Conservation (phyloP, 30 jellyfish, hydroid and myxozoan species). For the Turritopsis dohrnii region DNA sequence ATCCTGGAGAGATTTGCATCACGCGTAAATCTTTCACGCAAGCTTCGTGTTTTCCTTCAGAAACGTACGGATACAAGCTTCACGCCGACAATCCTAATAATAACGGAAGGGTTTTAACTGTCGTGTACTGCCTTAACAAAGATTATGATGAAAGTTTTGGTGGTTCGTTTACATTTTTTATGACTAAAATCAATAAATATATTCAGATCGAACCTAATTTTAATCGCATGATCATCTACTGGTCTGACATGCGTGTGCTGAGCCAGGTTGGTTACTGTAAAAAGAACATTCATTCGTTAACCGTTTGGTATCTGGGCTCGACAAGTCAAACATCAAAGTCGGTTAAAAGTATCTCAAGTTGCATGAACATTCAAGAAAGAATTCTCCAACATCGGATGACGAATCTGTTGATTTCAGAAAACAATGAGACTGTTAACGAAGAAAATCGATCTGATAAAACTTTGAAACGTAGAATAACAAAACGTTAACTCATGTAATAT, state of each 20-base stretch:
- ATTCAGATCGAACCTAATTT: slow-evolving; percentile 18
- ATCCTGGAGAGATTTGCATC: neutral
- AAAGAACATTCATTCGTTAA: slow-evolving; percentile 3
- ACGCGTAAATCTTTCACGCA: slow-evolving; percentile 11
- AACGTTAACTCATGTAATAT: too few relatives aligned
- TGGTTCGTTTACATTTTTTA: slow-evolving; percentile 22
- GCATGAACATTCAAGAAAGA: neutral
- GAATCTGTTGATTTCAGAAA: neutral
- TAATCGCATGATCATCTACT: slow-evolving; percentile 20
- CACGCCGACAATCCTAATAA: slow-evolving; percentile 8
- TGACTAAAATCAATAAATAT: neutral
- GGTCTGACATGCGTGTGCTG: slow-evolving; percentile 25
- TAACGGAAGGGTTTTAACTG: slow-evolving; percentile 18
- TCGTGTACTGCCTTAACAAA: neutral
- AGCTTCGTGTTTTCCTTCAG: slow-evolving; percentile 2
- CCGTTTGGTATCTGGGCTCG: slow-evolving; percentile 16
- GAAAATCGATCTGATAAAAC: too few relatives aligned
- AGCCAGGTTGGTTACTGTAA: neutral
- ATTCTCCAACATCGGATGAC: neutral
- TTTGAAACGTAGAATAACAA: too few relatives aligned
- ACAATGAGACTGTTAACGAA: neutral
- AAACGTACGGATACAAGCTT: slow-evolving; percentile 11
- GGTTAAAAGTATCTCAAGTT: neutral
- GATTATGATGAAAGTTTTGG: neutral
- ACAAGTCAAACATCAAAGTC: neutral